A percentile compares a stretch with the other conserved stretches of the same genome.
These are phyloP conservation scores for Drosophila leonis DNA, from an alignment of 2,888 invertebrate genomes.

Conservation along the genomic window DNA sequence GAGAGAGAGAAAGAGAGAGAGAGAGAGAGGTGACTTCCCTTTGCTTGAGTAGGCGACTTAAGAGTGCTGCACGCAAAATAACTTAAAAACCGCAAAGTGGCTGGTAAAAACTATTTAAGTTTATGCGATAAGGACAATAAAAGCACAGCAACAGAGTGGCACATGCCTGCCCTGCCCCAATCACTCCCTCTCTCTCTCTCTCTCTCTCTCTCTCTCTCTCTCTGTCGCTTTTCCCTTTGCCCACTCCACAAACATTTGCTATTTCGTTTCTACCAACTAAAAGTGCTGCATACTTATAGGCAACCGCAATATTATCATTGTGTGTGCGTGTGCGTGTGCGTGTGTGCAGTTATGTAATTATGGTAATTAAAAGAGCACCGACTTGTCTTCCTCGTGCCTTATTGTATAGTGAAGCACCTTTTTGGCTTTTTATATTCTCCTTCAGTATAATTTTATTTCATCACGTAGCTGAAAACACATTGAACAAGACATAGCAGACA, in stretches of 20 bases:
- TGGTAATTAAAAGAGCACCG: slow-evolving; percentile 75
- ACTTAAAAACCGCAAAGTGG: slow-evolving; percentile 82
- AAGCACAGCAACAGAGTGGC: slow-evolving; percentile 53
- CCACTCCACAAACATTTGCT: slow-evolving; percentile 3
- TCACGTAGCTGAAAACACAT: slow-evolving; percentile 6
- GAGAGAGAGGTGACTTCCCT: not conserved
- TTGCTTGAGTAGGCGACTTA: slow-evolving; percentile 40
- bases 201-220: not conserved
- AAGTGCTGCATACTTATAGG: slow-evolving; percentile 74
- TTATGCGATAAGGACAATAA: slow-evolving; percentile 80
- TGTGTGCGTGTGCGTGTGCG: slow-evolving; percentile 20
- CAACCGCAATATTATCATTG: slow-evolving; percentile 59
- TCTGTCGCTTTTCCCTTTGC: not conserved
- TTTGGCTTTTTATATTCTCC: slow-evolving; percentile 34
- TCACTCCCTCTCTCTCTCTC: not conserved
- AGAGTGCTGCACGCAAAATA: slow-evolving; percentile 77
- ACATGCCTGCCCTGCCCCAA: not conserved
- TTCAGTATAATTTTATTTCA: slow-evolving; percentile 19
- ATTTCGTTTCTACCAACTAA: slow-evolving; percentile 13
- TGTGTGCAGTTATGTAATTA: slow-evolving; percentile 76
- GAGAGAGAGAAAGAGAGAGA: not conserved
- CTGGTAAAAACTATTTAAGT: slow-evolving; percentile 80
- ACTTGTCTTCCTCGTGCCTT: slow-evolving; percentile 45
- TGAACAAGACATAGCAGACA: not conserved
- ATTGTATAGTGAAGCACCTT: slow-evolving; percentile 59